These are phyloP conservation scores for Agrilus planipennis DNA, from an alignment of 1,140 invertebrate genomes.

Conservation along the genomic window DNA sequence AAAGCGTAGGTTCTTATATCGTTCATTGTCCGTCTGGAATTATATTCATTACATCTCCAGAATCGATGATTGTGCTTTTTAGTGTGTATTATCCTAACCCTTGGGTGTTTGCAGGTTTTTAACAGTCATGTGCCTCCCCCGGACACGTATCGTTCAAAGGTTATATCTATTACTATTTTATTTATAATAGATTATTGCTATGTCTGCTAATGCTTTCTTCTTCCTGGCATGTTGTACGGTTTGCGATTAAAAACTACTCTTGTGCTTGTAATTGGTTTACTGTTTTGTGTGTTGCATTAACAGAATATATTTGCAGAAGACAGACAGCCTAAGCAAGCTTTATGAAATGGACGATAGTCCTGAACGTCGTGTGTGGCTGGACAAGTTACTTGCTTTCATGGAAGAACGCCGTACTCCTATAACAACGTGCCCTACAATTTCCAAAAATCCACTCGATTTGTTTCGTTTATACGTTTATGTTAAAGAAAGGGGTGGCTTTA, in stretches of 20 bases:
- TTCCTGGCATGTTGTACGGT: slow-evolving; percentile 21
- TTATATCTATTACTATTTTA: no score
- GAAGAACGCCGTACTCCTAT: slow-evolving; percentile 87
- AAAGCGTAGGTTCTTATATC: no score
- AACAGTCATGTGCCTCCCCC: slow-evolving; percentile 84
- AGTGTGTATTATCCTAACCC: slow-evolving; percentile 19
- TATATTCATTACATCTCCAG: slow-evolving; percentile 5
- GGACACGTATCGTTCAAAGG: slow-evolving; percentile 80
- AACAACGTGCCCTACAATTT: slow-evolving; percentile 90
- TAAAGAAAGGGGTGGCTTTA: slow-evolving; percentile 91
- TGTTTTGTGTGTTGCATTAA: background rate
- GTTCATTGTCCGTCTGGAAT: no score
- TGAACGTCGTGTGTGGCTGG: slow-evolving; percentile 80
- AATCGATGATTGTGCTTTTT: background rate
- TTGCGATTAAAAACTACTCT: slow-evolving; percentile 2
- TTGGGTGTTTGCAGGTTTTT: slow-evolving; percentile 62
- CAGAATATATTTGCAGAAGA: slow-evolving; percentile 50
- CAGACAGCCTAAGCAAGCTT: slow-evolving; percentile 81
- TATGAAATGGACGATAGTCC: slow-evolving; percentile 96
- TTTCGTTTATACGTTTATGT: slow-evolving; percentile 91
- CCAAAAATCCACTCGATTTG: slow-evolving; percentile 95
- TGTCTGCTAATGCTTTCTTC: slow-evolving; percentile 24
- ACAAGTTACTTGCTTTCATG: slow-evolving; percentile 86
- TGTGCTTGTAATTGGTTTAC: slow-evolving; percentile 4
- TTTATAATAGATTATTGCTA: slow-evolving; percentile 32